Conservation (phyloP, 1,140 invertebrate genomes). For the Latrodectus geometricus region DNA sequence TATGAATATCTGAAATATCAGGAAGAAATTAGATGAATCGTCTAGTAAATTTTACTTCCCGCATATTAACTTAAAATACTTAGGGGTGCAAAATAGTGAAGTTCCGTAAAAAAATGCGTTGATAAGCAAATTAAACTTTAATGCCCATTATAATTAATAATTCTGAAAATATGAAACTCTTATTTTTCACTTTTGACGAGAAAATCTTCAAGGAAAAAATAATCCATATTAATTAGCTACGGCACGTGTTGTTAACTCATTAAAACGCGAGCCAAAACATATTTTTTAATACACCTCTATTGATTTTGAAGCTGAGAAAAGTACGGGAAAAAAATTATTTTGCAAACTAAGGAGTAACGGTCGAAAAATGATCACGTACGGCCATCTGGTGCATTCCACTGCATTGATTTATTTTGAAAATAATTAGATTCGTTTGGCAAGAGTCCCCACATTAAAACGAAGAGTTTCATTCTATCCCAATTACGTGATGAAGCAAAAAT, state of each 20-base stretch:
- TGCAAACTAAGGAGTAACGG: conserved; percentile 46
- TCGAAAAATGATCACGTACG: conserved; percentile 45
- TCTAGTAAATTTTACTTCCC: too few species aligned
- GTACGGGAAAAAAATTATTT: conserved; percentile 22
- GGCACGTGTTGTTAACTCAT: conserved; percentile 50
- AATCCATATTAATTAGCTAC: conserved; percentile 38
- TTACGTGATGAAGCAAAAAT: neutral
- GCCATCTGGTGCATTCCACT: conserved; percentile 34
- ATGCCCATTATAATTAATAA: conserved; percentile 38
- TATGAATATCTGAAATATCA: too few species aligned
- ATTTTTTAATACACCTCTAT: conserved; percentile 36
- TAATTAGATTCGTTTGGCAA: conserved; percentile 47
- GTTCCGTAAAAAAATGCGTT: conserved; percentile 5
- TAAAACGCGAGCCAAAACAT: conserved; percentile 25
- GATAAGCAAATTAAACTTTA: conserved; percentile 34
- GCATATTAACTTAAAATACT: too few species aligned
- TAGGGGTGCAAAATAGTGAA: too few species aligned
- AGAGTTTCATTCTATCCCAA: neutral
- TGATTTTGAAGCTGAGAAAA: conserved; percentile 44
- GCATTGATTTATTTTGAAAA: conserved; percentile 52
- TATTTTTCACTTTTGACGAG: conserved; percentile 27
- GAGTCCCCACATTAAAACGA: neutral
- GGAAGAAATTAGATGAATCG: too few species aligned
- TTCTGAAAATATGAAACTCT: conserved; percentile 12
- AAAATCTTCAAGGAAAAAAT: conserved; percentile 9